Percentiles rank a stretch among this genome's conserved stretches.
Conservation (phyloP, 1,140 invertebrate genomes). For the Cherax quadricarinatus region DNA sequence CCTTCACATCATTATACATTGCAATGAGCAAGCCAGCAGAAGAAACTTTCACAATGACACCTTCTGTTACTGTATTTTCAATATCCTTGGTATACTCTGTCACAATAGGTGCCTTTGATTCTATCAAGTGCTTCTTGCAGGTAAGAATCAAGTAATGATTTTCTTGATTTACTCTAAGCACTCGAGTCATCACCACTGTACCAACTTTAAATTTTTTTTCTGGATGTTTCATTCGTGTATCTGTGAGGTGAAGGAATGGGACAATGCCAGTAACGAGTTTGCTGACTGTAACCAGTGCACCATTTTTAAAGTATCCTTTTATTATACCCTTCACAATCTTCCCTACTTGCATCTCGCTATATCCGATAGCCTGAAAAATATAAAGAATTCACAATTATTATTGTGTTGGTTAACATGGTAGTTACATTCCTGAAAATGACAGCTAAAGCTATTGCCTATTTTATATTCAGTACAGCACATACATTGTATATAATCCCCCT, state of each 20-base stretch:
- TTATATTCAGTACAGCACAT: too few species aligned
- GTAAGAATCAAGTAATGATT: constrained; percentile 23
- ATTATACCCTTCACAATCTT: constrained; percentile 33
- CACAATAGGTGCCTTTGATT: constrained; percentile 1
- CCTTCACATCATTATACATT: constrained; percentile 51
- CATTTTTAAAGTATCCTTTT: neutral
- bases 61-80: constrained; percentile 24
- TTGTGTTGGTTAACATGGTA: neutral
- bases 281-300: constrained; percentile 27
- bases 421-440: neutral
- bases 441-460: too few species aligned
- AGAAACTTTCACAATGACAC: constrained; percentile 22
- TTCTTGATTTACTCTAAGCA: constrained; percentile 34
- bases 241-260: constrained; percentile 29
- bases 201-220: constrained; percentile 15
- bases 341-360: constrained; percentile 6
- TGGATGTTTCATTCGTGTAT: constrained; percentile 25
- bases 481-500: too few species aligned
- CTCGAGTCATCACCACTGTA: neutral
- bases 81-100: constrained; percentile 25
- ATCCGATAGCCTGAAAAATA: constrained; percentile 19
- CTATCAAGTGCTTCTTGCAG: constrained; percentile 28
- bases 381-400: neutral
- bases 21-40: neutral
- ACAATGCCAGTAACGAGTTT: constrained; percentile 39